Evolutionary conservation across 2,797 vertebrate species (phyloP), one percentile per base, ranked within the genome.

Genomic region (Leontopithecus rosalia): DNA sequence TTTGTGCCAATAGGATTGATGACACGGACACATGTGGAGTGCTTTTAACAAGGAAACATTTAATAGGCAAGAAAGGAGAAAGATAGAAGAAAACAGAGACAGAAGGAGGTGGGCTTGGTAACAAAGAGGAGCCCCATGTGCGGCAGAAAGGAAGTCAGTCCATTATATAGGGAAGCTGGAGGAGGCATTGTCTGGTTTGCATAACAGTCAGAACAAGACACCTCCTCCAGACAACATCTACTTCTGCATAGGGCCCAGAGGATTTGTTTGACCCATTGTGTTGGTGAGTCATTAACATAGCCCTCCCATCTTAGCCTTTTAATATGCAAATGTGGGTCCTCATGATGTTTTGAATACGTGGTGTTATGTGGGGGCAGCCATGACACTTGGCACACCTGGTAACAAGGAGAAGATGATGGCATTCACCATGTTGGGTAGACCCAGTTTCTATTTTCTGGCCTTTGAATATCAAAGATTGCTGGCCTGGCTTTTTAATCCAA

Each of bases 201-300:
- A 19, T 17, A n/a, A 7, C 14, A 22, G 52, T 55, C 52, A 55
- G 22, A 55, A 55, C 52, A 2, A 55, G 20, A 8, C 52, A 22
- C 20, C 20, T 22, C 52, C 20, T 55, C 52, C 52, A 55, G 20
- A 55, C 7, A 55, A 55, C 52, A 55, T 20, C 52, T 55, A 20
- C 52, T 22, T 55, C 52, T n/a, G 33, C 61, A 19, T 19, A n/a
- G 15, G 33, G 15, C 61, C 17, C 61, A 64, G 61, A 17, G 61
- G 33, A 67, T 67, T 67, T 15, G 33, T n/a, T 19, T 67, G 15
- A n/a, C 15, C 15, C 0, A 3, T 3, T 19, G 33, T 67, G 33
- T n/a, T 0, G 15, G 6, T n/a, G 30, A n/a, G 33, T n/a, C 33
- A 1, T n/a, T 67, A 33, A 67, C 7, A 9, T 1, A 67, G 30